Conservation (phyloP, 2,113 vertebrate genomes). For the Nannobrachium achirus region DNA sequence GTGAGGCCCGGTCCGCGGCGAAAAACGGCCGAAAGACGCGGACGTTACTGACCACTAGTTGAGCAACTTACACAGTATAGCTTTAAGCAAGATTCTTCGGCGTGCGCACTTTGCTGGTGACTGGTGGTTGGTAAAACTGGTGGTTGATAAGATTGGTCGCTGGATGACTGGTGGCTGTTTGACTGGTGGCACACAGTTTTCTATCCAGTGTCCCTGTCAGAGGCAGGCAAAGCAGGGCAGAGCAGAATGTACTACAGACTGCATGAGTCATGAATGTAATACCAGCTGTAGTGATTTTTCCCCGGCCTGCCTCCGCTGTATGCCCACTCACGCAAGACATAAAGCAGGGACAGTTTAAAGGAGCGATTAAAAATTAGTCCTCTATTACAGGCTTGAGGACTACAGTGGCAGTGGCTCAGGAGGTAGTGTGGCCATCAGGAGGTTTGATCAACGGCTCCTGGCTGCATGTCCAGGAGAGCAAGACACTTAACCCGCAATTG, state of each 20-base stretch:
- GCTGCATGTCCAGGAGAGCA: no score
- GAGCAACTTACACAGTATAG: no score
- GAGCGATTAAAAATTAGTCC: slow-evolving; percentile 45
- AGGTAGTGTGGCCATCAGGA: no score
- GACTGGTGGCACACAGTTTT: slow-evolving; percentile 17
- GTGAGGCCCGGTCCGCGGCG: no score
- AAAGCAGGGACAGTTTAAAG: slow-evolving; percentile 26
- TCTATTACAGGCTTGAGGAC: slow-evolving; percentile 14
- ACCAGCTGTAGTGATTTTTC: slow-evolving; percentile 39
- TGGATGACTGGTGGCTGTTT: slow-evolving; percentile 12
- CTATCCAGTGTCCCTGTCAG: slow-evolving; percentile 44
- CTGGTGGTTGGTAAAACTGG: no score
- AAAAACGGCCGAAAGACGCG: no score
- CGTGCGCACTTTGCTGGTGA: no score
- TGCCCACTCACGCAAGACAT: slow-evolving; percentile 27
- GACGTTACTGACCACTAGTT: no score
- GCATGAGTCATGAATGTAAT: slow-evolving; percentile 23
- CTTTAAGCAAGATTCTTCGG: no score
- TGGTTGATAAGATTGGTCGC: neutral
- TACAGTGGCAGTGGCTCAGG: neutral
- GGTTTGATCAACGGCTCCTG: no score
- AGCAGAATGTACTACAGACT: slow-evolving; percentile 36
- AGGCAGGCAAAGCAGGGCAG: slow-evolving; percentile 30
- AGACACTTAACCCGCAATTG: no score
- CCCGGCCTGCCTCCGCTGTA: slow-evolving; percentile 33